Evolutionary conservation across 2,888 invertebrate species (phyloP), one percentile per base, ranked within the genome.

Genomic region (Tachina grossa): DNA sequence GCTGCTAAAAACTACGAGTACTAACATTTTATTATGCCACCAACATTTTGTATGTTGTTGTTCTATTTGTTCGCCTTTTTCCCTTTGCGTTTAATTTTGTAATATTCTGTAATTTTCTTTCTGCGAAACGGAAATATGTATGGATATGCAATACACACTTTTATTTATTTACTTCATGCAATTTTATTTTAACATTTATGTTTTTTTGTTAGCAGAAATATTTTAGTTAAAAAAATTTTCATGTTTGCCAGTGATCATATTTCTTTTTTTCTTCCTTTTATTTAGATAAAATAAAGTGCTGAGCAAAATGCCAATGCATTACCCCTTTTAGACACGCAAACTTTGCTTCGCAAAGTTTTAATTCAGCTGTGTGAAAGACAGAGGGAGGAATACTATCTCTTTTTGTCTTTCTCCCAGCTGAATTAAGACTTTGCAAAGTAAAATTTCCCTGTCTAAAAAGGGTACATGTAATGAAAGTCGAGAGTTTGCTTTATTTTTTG

Each of bases 1-100:
- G 39, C 14, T 43, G 55, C 22, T 19, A 45, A 71, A 51, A 31
- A 57, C 19, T 68, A 59, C n/a, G n/a, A n/a, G n/a, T n/a, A n/a
- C 39, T 78, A 43, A 13, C 22, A 59, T 74, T 78, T 83, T 53
- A 68, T 78, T 74, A 55, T 68, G 74, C 53, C 55, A 74, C 43
- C 71, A 41, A n/a, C 39, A 72, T 65, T 65, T 76, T 71, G 68
- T 49, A 72, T 68, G 43, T 11, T 31, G 6, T 6, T 6, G 31
- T 1, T 31, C 47, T 31, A 19, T 69, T 49, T 22, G 16, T 19
- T 8, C 47, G 2, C 2, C 3, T 14, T 65, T 59, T 57, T 39
- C 39, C 3, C 39, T 71, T 22, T 19, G 41, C 45, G 63, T 76
- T 11, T 22, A 43, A 19, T 10, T 47, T 45, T 55, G 14, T 72